Base-by-base conservation (phyloP, 2,888 invertebrate genomes). In the Villa cingulata region DNA sequence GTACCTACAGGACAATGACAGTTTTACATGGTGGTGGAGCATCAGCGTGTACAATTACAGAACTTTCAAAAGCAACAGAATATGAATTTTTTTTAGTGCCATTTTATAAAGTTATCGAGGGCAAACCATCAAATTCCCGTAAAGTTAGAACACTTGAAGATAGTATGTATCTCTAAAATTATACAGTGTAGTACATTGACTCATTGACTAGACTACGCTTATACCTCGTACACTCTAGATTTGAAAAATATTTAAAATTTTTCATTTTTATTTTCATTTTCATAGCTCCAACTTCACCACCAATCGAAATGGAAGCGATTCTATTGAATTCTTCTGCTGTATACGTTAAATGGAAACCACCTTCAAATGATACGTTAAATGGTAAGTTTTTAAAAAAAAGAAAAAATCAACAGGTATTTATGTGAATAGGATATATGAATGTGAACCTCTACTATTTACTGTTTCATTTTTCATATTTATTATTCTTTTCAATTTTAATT, bases 21-120 rank as follows among this genome's bases (percentile, higher is more conserved):
- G 81, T 86, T 58, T 72, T 85, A 52, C 83, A 85, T 72, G 46
- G 83, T 57, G 67, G 66, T 37, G 81, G 81, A 45, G 76, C 81
- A 47, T 81, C 83, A 40, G 81, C 82, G 47, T 84, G 83, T 65
- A 80, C 82, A 59, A 81, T 86, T 59, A 81, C 81, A 51, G 83
- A 81, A 57, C 74, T 94, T 62, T 74, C 78, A 54, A 87, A 89
- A 68, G 89, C 82, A 70, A 81, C 86, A 52, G 80, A 80, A 65
- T 94, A 94, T 70, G 86, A 91, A 71, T 87, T 94, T 71, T 89
- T 92, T 72, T 77, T 95, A 57, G 80, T 88, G 62, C 92, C 94
- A 53, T 94, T 88, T 72, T 89, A 83, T 70, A 84, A 82, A 68
- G 81, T 78, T 63, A 80, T 90, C 56, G 86, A 90, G 70, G 91